A percentile compares a stretch with the other conserved stretches of the same genome.
Evolutionary conservation across 2,888 invertebrate genomes (phyloP).

Genomic region (Erebia ligea): DNA sequence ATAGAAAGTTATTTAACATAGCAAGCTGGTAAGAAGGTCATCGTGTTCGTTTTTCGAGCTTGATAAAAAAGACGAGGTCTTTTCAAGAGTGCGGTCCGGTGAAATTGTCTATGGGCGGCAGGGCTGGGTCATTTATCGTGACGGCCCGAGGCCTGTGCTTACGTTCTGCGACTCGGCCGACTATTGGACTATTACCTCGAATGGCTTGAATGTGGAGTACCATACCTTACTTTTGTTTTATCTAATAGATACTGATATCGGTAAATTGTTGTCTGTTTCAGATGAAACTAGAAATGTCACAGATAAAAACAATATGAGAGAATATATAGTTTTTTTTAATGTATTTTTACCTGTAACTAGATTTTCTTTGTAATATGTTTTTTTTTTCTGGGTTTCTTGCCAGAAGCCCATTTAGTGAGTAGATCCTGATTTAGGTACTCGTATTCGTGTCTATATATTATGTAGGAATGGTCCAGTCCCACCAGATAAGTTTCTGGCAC

Average conservation of each 20-base stretch:
- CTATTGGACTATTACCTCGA: conserved; percentile 48
- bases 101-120: conserved; percentile 73
- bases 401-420: no score
- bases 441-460: no score
- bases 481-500: no score
- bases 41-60: conserved; percentile 50
- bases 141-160: conserved; percentile 69
- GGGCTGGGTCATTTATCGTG: conserved; percentile 72
- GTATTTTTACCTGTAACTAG: no score
- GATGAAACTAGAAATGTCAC: not conserved
- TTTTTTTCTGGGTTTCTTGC: no score
- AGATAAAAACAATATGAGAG: not conserved
- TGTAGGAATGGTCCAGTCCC: no score
- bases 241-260: conserved; percentile 27
- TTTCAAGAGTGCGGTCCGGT: conserved; percentile 67
- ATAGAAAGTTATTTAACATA: conserved; percentile 39
- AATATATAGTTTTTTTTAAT: not conserved
- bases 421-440: no score
- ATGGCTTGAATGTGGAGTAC: conserved; percentile 39
- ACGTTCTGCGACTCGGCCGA: conserved; percentile 64
- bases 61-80: conserved; percentile 55
- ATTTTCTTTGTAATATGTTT: no score
- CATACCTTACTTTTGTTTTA: conserved; percentile 39
- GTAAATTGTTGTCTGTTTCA: conserved; percentile 30
- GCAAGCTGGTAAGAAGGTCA: conserved; percentile 41